Base-by-base conservation (phyloP, 2,113 vertebrate genomes). In the Corydoras maculifer region DNA sequence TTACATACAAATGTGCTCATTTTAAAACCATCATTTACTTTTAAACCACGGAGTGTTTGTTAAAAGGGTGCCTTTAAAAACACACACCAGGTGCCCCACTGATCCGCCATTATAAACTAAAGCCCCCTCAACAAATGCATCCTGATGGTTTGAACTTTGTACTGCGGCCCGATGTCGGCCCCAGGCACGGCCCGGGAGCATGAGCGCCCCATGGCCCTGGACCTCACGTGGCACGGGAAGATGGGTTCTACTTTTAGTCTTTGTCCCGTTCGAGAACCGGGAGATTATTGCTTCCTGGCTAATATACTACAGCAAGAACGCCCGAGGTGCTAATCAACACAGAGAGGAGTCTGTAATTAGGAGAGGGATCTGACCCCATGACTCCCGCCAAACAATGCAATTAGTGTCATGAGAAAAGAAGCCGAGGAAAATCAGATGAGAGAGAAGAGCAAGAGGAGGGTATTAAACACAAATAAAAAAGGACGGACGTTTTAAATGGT, bases 201-300 rank as follows among this genome's bases (percentile, higher is more conserved):
- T 31, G 13, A 64, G 18, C 25, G 25, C 55, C 48, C 62, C 58
- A 68, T 68, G 61, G 43, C 48, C 72, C 57, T 35, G n/a, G 48
- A 14, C 49, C 14, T 43, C 14, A 8, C 49, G 0, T 3, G 1
- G 60, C 61, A 70, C 50, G 71, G 61, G 73, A 78, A 65, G 63
- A 73, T 31, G 76, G 55, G 58, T n/a, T 55, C 75, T 60, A 60
- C 60, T 68, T 49, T 43, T 65, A 61, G 5, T 54, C 79, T 73
- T 70, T 74, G 70, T 74, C 43, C 60, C 18, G 25, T 61, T 50
- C 30, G 30, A 58, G 68, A 76, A 74, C 55, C 63, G 25, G 53
- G 62, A 78, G 69, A 61, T 58, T 75, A 73, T 75, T 68, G 69
- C 73, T 77, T 82, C 76, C 80, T 80, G 78, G 35, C 77, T 75